Base-by-base conservation (phyloP, 2,888 invertebrate genomes). In the Tinea semifulvella region DNA sequence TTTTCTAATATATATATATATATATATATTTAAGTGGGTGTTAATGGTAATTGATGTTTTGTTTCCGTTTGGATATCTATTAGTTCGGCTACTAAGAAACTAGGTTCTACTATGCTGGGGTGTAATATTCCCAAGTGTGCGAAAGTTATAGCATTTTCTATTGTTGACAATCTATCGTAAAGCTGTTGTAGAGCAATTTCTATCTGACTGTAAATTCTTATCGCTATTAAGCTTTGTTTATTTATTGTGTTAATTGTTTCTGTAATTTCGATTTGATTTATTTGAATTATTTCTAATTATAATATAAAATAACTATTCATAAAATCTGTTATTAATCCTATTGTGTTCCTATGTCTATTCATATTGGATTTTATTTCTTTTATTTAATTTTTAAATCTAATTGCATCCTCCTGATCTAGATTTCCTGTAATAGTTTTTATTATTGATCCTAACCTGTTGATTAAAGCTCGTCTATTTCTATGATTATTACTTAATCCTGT, bases 391-490 rank as follows among this genome's bases (percentile, higher is more conserved):
- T 42, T 42, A 35, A 47, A 47, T 11, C 39, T 18, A 8, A 42
- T 35, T 17, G 46, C 46, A 17, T 44, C 42, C 4, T 44, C 40
- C 17, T 47, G 47, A 36, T 44, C 47, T 47, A 47, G 18, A 28
- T 47, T 47, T 6, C 47, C 44, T 42, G 47, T 47, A 18, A 47
- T 44, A 2, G 47, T 17, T 35, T 44, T 44, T 42, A 44, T 18
- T 44, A 47, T 36, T 10, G 44, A 45, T 45, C 2, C n/a, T 45
- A n/a, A 20, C 13, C 5, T 50, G 7, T 52, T 40, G 28, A 52
- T 48, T 35, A 50, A 11, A 8, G 48, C 49, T n/a, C 48, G 28
- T 44, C 40, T 50, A 17, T 46, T 18, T 8, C 49, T 44, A 27
- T 46, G 44, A 0, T 16, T 5, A 39, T 36, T 1, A 31, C 17